A percentile compares a stretch with the other conserved stretches of the same genome.
phyloP scores from a whole-genome alignment of 2,113 vertebrate species.

The Marcusenius ussheri region DNA sequence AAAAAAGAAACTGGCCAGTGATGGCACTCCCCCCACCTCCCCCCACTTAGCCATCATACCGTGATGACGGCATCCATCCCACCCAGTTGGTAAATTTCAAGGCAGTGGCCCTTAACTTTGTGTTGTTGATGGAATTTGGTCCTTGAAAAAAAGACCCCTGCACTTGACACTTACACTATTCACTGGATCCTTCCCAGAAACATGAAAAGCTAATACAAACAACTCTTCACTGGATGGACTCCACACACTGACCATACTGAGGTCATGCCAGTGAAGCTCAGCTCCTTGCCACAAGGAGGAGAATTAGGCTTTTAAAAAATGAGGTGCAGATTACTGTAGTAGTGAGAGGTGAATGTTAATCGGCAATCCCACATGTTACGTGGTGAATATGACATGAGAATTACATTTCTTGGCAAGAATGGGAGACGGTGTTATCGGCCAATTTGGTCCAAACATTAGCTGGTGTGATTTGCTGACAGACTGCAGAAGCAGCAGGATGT shows the following conservation, averaged over 20 bases:
- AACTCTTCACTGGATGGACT: not conserved
- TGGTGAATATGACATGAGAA: conserved; percentile 53
- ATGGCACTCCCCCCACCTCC: not conserved
- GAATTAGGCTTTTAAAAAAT: conserved; percentile 30
- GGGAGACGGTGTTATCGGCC: not conserved
- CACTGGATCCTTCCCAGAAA: not conserved
- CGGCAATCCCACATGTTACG: conserved; percentile 26
- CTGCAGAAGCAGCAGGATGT: not conserved
- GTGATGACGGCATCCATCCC: not conserved
- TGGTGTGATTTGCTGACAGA: not conserved
- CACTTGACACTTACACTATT: not conserved
- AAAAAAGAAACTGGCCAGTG: not conserved
- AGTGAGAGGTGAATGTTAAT: conserved; percentile 53
- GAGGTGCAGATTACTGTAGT: not conserved
- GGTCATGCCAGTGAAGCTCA: not conserved
- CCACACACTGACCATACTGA: not conserved
- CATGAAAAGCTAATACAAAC: not conserved
- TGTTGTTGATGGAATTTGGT: not conserved
- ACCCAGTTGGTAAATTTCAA: not conserved
- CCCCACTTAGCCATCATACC: not conserved
- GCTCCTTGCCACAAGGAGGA: not conserved
- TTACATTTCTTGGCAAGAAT: not conserved
- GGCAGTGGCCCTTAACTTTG: not conserved
- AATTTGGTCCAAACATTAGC: not conserved
- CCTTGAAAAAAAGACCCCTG: not conserved